A percentile compares a stretch with the other conserved stretches of the same genome.
Conservation (phyloP, 1,140 invertebrate genomes). For the Hypsibius dujardini region DNA sequence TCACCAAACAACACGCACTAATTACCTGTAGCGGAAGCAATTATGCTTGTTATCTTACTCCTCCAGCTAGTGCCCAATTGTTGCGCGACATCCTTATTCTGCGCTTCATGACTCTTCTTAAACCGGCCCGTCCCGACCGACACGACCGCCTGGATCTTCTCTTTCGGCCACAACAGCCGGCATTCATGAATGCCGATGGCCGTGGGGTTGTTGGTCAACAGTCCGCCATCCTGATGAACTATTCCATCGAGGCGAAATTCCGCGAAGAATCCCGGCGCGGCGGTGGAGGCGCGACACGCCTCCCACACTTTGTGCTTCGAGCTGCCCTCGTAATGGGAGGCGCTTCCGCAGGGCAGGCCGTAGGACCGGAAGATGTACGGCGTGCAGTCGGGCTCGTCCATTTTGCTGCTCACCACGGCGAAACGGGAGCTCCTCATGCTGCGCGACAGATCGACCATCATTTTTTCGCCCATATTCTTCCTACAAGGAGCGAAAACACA, state of each 20-base stretch:
- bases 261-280: conserved; percentile 78
- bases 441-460: conserved; percentile 46
- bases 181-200: conserved; percentile 74
- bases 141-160: conserved; percentile 59
- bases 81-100: conserved; percentile 28
- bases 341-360: conserved; percentile 46
- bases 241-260: conserved; percentile 56
- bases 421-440: conserved; percentile 39
- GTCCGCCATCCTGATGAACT: conserved; percentile 68
- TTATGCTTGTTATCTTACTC: conserved; percentile 60
- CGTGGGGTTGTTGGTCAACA: conserved; percentile 75
- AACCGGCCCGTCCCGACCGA: conserved; percentile 64
- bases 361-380: conserved; percentile 84
- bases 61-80: conserved; percentile 35
- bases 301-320: conserved; percentile 60
- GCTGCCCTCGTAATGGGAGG: conserved; percentile 57
- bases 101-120: conserved; percentile 29
- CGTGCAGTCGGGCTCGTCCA: conserved; percentile 55
- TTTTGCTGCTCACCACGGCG: conserved; percentile 56
- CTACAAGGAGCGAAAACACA: conserved; percentile 26
- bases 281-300: conserved; percentile 69
- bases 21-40: conserved; percentile 75
- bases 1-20: too few species aligned
- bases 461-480: conserved; percentile 46
- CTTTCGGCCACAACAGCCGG: conserved; percentile 60